Conservation (phyloP, 2,113 vertebrate species). For the Alligator sinensis region DNA sequence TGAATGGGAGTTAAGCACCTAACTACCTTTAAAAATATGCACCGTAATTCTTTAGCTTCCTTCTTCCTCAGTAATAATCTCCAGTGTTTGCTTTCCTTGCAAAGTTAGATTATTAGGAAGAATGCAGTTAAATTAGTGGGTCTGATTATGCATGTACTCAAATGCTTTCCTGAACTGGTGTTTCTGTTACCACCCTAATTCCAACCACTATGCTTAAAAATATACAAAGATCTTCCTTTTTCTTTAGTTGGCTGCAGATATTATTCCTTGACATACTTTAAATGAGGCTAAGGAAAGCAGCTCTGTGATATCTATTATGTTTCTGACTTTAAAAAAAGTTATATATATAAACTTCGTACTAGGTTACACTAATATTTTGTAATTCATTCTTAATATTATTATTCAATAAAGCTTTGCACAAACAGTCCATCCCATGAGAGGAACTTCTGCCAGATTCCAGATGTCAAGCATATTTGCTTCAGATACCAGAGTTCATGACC, state of each 20-base stretch:
- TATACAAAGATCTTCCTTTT: neutral
- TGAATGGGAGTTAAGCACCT: no score
- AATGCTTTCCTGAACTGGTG: neutral
- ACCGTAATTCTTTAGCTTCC: neutral
- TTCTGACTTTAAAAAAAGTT: constrained; percentile 52
- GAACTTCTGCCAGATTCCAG: constrained; percentile 76
- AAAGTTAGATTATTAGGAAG: neutral
- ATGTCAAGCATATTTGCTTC: constrained; percentile 79
- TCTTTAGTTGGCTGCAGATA: neutral
- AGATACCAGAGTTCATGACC: constrained; percentile 76
- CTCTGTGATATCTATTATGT: constrained; percentile 62
- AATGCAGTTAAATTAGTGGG: neutral
- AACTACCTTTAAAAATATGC: no score
- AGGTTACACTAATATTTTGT: constrained; percentile 76
- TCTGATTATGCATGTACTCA: rapidly evolving
- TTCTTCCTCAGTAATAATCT: neutral
- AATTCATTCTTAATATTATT: constrained; percentile 71
- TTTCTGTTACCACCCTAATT: neutral
- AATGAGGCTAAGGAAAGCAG: constrained; percentile 27
- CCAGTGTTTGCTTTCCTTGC: neutral
- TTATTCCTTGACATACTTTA: constrained; percentile 25
- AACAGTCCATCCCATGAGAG: constrained; percentile 76
- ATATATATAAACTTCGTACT: constrained; percentile 62
- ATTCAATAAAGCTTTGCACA: constrained; percentile 76
- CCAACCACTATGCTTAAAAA: neutral